Evolutionary conservation across 2,797 vertebrate species (phyloP).

Genomic region (Ammospiza maritima): DNA sequence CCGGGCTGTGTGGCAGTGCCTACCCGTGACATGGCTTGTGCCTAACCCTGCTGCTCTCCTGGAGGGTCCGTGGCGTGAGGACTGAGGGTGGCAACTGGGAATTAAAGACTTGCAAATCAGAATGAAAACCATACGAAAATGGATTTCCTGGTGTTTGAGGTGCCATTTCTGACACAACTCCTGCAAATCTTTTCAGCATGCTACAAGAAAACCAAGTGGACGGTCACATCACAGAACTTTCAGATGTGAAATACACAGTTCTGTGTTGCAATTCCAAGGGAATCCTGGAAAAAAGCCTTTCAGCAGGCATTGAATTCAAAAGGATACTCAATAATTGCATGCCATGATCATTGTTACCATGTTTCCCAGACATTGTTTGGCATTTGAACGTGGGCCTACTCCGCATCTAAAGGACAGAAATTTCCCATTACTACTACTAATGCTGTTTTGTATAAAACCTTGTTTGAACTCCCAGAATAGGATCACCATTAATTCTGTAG

Average conservation of each 20-base stretch:
- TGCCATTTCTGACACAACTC: not conserved
- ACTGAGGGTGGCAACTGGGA: not conserved
- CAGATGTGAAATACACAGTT: not conserved
- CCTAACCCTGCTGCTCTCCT: rapidly evolving
- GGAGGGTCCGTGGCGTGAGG: rapidly evolving
- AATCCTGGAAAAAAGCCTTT: not conserved
- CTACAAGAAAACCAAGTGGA: not conserved
- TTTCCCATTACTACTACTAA: not conserved
- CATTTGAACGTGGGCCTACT: not conserved
- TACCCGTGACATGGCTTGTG: rapidly evolving
- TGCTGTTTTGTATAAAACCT: not conserved
- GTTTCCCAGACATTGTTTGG: not conserved
- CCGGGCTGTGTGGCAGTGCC: not conserved
- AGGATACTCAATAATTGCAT: rapidly evolving
- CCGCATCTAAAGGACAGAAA: not conserved
- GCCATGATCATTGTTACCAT: too few species aligned
- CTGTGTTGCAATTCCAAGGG: not conserved
- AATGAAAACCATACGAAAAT: not conserved
- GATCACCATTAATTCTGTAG: not conserved
- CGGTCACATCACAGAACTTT: not conserved
- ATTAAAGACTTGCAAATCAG: not conserved
- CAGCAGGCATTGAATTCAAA: not conserved
- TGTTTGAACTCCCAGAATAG: not conserved
- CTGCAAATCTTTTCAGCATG: not conserved
- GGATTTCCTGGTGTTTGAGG: not conserved